A percentile compares a stretch with the other conserved stretches of the same genome.
These are phyloP conservation scores for Ephydatia muelleri DNA, from an alignment of 37 sponge, comb jelly and placozoan species.

Conservation along the genomic window DNA sequence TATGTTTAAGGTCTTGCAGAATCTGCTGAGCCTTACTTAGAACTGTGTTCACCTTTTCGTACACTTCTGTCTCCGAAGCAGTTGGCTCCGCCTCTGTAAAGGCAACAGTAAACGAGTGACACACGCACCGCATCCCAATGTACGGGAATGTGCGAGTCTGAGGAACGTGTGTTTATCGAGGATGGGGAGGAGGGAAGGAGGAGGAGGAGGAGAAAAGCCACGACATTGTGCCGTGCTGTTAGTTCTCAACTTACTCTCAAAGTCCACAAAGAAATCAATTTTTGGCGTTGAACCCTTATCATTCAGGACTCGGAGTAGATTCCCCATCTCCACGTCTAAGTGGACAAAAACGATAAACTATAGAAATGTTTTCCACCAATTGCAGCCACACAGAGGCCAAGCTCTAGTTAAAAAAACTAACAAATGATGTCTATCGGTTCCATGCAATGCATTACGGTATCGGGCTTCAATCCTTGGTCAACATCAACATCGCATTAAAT, in stretches of 20 bases:
- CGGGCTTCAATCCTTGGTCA: not conserved
- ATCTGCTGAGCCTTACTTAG: conserved; percentile 65
- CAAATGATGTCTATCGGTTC: not conserved
- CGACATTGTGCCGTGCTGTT: not conserved
- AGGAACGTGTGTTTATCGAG: too few relatives aligned
- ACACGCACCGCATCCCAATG: too few relatives aligned
- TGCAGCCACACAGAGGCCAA: not conserved
- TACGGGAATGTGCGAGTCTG: not conserved
- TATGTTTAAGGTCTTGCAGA: conserved; percentile 70
- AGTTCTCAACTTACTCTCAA: conserved; percentile 73
- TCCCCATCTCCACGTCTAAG: conserved; percentile 59
- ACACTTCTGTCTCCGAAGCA: conserved; percentile 67
- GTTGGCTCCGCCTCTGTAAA: conserved; percentile 78
- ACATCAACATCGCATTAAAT: not conserved
- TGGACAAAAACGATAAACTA: not conserved
- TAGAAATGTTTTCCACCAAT: not conserved
- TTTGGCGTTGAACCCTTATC: conserved; percentile 71
- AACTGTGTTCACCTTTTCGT: conserved; percentile 61
- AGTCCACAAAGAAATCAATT: conserved; percentile 86
- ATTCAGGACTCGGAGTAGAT: conserved; percentile 62
- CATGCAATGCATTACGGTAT: not conserved
- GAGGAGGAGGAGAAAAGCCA: not conserved
- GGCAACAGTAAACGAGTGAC: not conserved
- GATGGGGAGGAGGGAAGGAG: not conserved
- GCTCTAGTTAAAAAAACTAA: not conserved